Percentiles rank a stretch among this genome's conserved stretches.
Conservation (phyloP, 2,797 vertebrate species). For the Balearica regulorum region DNA sequence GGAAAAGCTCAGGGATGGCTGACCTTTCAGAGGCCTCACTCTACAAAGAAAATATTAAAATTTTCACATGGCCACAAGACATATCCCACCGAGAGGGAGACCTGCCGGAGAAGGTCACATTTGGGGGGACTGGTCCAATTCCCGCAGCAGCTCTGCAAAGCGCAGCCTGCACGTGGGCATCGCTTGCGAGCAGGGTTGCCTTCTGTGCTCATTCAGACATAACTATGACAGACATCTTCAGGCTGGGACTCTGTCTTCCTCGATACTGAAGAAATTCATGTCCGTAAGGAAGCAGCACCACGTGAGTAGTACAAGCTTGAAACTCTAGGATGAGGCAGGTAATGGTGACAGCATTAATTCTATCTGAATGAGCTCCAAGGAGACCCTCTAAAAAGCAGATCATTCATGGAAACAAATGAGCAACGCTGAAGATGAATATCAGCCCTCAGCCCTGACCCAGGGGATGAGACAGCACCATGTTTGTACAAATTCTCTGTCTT, state of each 20-base stretch:
- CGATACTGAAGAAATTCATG: neutral
- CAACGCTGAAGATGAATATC: neutral
- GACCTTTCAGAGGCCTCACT: neutral
- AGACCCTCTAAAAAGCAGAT: neutral
- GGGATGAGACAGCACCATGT: neutral
- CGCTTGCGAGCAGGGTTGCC: rapidly evolving
- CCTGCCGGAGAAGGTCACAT: neutral
- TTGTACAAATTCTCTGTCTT: neutral
- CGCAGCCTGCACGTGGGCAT: neutral
- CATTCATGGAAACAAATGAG: neutral
- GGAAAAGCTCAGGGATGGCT: neutral
- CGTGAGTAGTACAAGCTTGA: rapidly evolving
- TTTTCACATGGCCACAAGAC: neutral
- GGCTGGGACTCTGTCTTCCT: neutral
- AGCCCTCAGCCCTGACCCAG: neutral
- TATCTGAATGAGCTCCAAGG: neutral
- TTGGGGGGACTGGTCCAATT: neutral
- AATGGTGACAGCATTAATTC: neutral
- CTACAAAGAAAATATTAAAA: neutral
- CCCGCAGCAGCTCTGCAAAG: neutral
- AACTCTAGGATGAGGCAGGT: neutral
- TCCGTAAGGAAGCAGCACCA: neutral
- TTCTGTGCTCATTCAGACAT: neutral
- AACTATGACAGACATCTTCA: neutral
- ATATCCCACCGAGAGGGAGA: neutral